Conservation (phyloP, 2,888 invertebrate genomes). For the Lithophane ornitopus region DNA sequence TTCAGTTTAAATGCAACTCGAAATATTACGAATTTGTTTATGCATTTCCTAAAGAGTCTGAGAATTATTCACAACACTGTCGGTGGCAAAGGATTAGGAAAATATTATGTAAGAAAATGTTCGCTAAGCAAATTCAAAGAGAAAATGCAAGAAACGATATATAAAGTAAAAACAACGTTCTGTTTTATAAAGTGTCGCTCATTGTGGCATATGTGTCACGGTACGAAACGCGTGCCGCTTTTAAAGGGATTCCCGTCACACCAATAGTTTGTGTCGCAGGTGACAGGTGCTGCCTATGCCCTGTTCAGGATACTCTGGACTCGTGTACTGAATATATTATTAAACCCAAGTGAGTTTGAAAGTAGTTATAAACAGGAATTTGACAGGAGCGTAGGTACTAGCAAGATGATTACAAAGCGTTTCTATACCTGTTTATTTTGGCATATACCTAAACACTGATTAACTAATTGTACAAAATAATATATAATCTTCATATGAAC, state of each 20-base stretch:
- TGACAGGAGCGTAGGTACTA: neutral
- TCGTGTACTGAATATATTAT: constrained; percentile 36
- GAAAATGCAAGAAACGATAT: neutral
- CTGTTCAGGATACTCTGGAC: neutral
- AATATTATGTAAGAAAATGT: neutral
- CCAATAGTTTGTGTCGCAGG: constrained; percentile 30
- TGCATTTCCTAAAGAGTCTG: neutral
- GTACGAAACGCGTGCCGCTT: constrained; percentile 5
- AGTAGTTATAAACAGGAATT: constrained; percentile 17
- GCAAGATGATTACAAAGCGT: too few species aligned
- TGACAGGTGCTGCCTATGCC: constrained; percentile 29
- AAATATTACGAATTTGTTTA: neutral
- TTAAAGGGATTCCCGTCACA: constrained; percentile 28
- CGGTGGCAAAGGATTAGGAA: neutral
- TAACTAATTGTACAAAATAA: neutral
- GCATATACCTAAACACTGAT: constrained; percentile 8
- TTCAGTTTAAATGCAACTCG: neutral
- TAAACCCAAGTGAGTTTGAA: constrained; percentile 10
- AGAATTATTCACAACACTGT: neutral
- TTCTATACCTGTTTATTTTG: constrained; percentile 1
- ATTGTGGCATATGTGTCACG: constrained; percentile 5
- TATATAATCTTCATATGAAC: constrained; percentile 4
- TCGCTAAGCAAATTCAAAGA: neutral
- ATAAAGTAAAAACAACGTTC: constrained; percentile 6
- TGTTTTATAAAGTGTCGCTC: constrained; percentile 20